Evolutionary conservation across 2,797 vertebrate species (phyloP), one percentile per base, ranked within the genome.

Genomic region (Anomalospiza imberbis): DNA sequence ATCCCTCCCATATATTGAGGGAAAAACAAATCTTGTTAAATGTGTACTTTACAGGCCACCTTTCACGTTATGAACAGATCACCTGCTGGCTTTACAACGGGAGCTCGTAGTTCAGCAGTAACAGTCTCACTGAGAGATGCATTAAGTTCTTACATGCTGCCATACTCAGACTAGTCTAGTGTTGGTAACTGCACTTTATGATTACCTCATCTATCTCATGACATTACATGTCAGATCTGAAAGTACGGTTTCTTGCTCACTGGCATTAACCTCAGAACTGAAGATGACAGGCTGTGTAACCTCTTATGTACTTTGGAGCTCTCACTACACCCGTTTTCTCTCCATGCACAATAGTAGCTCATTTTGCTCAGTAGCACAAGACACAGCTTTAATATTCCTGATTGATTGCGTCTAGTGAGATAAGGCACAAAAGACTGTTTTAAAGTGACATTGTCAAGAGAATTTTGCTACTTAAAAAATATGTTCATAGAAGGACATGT

Each of bases 121-220:
- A 42, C 57, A 72, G 50, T 21, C 68, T 94, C 80, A 26, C 45
- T 70, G 76, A 55, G 82, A 91, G 63, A 40, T 86, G 88, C 89
- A 93, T 94, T 89, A 91, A 81, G 75, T 91, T 80, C 89, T 78
- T 66, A 53, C 10, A n/a, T 91, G 91, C 87, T 94, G 85, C 92
- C 47, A 8, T 42, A 51, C 62, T 86, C 88, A 75, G 58, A 34
- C 82, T 66, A 31, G 72, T 28, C 82, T 60, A 85, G 78, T 70
- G 76, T 70, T 88, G 76, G 79, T 91, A 91, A 76, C 85, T 82
- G 94, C 76, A 36, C 89, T 95, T 94, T 63, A 70, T 92, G 94
- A 92, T 95, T 93, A 81, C 89, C 79, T 94, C 92, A 86, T 93
- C 93, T 95, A 66, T 89, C 87, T 95, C 85, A 84, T 88, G 96